phyloP scores from a whole-genome alignment of 1,140 invertebrate species.

The Copidosoma floridanum region DNA sequence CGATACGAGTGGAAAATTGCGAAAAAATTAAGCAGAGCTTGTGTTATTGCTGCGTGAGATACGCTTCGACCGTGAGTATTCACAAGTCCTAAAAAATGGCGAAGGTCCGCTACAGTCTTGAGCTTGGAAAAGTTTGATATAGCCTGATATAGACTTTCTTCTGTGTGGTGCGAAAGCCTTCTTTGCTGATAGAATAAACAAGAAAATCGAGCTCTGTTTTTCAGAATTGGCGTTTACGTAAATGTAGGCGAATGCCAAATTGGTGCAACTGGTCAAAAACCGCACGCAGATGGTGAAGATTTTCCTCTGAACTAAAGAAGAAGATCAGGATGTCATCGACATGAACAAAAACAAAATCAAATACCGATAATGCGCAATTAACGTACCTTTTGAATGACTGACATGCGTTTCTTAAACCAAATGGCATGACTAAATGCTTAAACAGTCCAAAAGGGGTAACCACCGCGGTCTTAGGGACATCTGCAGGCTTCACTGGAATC shows the following conservation, averaged over 20 bases:
- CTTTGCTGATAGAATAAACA: too few species aligned
- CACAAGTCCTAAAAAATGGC: background rate
- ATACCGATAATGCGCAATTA: background rate
- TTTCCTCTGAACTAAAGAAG: background rate
- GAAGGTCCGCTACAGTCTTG: background rate
- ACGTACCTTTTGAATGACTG: too few species aligned
- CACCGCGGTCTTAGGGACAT: background rate
- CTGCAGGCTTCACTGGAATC: background rate
- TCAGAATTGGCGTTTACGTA: too few species aligned
- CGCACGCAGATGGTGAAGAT: background rate
- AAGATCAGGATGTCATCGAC: too few species aligned
- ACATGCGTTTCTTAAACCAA: too few species aligned
- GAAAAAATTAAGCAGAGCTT: background rate
- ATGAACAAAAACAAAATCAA: background rate
- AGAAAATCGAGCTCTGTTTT: background rate
- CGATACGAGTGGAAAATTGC: constrained; percentile 1
- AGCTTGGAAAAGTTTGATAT: background rate
- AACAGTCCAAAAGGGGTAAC: too few species aligned
- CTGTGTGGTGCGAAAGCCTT: background rate
- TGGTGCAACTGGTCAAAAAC: background rate
- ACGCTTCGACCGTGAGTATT: background rate
- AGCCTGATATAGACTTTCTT: background rate
- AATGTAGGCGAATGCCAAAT: too few species aligned
- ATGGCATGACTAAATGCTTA: too few species aligned
- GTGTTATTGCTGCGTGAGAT: background rate